Base-by-base conservation (phyloP, 2,888 invertebrate species). In the Carterocephalus palaemon region DNA sequence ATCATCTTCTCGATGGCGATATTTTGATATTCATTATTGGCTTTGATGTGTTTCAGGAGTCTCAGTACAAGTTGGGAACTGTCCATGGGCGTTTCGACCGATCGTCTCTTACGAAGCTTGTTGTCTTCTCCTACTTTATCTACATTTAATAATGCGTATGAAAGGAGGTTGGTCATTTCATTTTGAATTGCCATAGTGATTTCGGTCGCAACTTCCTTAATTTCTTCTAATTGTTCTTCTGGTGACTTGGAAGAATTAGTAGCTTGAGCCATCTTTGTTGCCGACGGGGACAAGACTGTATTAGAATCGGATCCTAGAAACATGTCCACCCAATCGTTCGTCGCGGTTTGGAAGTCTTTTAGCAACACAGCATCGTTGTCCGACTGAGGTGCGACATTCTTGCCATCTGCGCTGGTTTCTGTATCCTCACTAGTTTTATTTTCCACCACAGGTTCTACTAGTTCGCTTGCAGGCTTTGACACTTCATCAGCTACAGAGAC, bases 1-100 rank as follows among this genome's bases (percentile, higher is more conserved):
- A 86, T 84, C 82, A 86, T 81, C 56, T 86, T 85, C 7, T 85
- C 86, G 8, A 86, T 84, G 1, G 84, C 84, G n/a, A 83, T 73
- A 47, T 84, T 85, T 42, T 86, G 86, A 46, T 75, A 76, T 54
- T 86, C 85, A 36, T 85, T 86, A 48, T 74, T 82, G 1, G 68
- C 67, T 51, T 84, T 85, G 1, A 86, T 85, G 47, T 86, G 85
- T 42, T 76, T 78, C 1, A 86, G 56, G 12, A 86, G 49, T 55
- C 78, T 69, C 64, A 73, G 75, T 0, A 86, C 70, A 6, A 83
- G 43, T 17, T 77, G 62, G 1, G 79, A 69, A 54, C 80, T 81
- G 17, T 77, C 85, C 67, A 82, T 70, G 1, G 86, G 82, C 9
- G 74, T 63, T 53, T 83, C 84, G 1, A 53, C 24, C 3, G 84